Evolutionary conservation across 2,888 invertebrate genomes (phyloP).

Genomic region (Callyntrura sp.): DNA sequence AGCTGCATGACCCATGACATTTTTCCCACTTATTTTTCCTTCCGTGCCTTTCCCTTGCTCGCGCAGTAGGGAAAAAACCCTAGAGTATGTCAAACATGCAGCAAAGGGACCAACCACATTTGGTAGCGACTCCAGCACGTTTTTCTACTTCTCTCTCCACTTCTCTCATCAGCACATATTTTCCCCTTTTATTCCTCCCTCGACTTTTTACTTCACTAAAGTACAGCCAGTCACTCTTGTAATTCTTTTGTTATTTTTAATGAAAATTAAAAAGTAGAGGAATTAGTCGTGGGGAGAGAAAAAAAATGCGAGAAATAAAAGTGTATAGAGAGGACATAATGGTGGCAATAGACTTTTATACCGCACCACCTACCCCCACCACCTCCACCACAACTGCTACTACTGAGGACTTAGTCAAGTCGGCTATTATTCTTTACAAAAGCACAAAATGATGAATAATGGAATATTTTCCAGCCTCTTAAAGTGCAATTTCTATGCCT

Average conservation of each 20-base stretch:
- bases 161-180: background rate
- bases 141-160: background rate
- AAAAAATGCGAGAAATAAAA: background rate
- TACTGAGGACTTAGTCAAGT: background rate
- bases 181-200: background rate
- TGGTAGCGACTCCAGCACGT: background rate
- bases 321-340: no score
- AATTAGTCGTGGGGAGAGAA: background rate
- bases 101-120: background rate
- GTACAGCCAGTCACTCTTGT: no score
- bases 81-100: background rate
- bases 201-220: background rate
- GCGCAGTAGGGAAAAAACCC: background rate
- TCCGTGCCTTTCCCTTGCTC: background rate
- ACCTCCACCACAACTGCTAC: background rate
- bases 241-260: no score
- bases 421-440: no score
- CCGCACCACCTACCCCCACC: no score
- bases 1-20: conserved; percentile 50
- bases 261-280: background rate
- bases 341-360: no score
- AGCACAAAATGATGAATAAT: no score
- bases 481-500: no score
- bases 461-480: no score
- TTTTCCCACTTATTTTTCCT: background rate